phyloP scores from a whole-genome alignment of 2,888 invertebrate genomes.

The Caenorhabditis sp. region DNA sequence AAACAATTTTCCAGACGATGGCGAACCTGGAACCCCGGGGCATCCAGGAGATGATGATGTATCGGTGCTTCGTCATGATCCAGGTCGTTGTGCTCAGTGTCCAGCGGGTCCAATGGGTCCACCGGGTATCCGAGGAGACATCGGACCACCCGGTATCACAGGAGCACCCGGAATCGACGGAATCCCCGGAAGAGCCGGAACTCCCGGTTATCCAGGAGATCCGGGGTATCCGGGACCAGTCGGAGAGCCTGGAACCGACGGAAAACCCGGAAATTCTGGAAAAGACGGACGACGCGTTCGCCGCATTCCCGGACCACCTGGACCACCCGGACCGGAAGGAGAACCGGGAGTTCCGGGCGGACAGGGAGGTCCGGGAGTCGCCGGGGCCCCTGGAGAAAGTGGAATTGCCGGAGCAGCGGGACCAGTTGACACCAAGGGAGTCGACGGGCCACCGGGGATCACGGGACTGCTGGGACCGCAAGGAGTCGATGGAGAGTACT shows the following conservation, averaged over 20 bases:
- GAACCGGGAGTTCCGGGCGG: constrained; percentile 55
- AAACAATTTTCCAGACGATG: constrained; percentile 46
- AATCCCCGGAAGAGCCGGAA: constrained; percentile 55
- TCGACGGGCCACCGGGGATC: constrained; percentile 49
- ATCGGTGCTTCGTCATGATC: constrained; percentile 57
- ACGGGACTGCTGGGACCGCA: constrained; percentile 45
- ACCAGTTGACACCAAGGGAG: constrained; percentile 68
- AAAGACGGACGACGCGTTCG: constrained; percentile 39
- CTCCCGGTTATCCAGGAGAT: constrained; percentile 59
- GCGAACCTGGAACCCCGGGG: constrained; percentile 46
- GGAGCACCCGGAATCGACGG: constrained; percentile 66
- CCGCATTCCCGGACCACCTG: constrained; percentile 59
- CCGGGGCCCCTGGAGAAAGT: constrained; percentile 62
- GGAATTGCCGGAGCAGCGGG: constrained; percentile 75
- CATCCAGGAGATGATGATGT: constrained; percentile 50
- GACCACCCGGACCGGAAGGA: constrained; percentile 63
- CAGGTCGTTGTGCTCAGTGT: constrained; percentile 65
- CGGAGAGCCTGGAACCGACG: constrained; percentile 59
- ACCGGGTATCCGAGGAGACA: constrained; percentile 66
- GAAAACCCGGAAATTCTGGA: constrained; percentile 58
- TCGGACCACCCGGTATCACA: constrained; percentile 48
- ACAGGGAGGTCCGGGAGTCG: constrained; percentile 52
- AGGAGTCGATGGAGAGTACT: constrained; percentile 67
- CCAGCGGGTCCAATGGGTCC: constrained; percentile 74
- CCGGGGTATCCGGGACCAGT: constrained; percentile 63